These are phyloP conservation scores for Geothlypis trichas DNA, from an alignment of 2,113 vertebrate genomes.

Conservation along the genomic window DNA sequence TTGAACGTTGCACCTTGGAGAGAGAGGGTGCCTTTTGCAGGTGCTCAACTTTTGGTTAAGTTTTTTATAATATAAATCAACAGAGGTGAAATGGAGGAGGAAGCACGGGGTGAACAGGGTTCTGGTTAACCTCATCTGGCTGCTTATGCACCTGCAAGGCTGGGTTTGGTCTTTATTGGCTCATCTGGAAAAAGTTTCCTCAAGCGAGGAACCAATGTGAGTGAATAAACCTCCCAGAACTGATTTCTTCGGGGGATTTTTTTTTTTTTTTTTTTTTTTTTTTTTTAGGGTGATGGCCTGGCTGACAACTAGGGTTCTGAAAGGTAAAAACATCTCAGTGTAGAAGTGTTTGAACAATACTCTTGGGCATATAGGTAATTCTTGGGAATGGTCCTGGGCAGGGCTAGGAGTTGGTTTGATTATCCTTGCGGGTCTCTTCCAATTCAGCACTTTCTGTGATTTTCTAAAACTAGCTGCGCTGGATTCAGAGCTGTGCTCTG, in stretches of 20 bases:
- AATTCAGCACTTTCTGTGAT: background rate
- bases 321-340: background rate
- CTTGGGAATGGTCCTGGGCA: background rate
- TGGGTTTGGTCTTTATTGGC: background rate
- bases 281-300: background rate
- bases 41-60: background rate
- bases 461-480: background rate
- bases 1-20: background rate
- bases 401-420: background rate
- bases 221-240: background rate
- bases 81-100: background rate
- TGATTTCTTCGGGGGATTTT: fast-evolving
- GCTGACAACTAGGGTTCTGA: background rate
- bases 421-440: background rate
- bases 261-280: background rate
- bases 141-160: background rate
- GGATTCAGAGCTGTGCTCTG: background rate
- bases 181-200: background rate
- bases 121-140: background rate
- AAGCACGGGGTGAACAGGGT: background rate
- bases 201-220: background rate
- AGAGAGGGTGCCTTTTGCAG: background rate
- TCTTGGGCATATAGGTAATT: background rate
- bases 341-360: background rate
- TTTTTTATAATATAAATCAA: background rate